Evolutionary conservation across 2,113 vertebrate species (phyloP).

Genomic region (Xiphophorus maculatus): DNA sequence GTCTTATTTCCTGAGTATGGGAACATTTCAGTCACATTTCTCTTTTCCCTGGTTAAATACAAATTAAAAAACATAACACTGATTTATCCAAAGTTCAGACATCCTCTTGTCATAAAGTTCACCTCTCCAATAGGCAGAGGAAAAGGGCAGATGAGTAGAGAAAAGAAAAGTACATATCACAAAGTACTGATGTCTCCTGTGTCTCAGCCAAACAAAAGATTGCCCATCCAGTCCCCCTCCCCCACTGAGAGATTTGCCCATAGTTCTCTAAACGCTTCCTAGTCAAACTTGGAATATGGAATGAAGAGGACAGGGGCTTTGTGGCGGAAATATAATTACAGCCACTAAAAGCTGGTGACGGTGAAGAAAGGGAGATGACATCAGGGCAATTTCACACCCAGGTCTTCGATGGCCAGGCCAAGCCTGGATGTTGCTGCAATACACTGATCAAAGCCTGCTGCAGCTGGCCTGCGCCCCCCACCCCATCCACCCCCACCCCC

Average conservation of each 20-base stretch:
- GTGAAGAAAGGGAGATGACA: conserved; percentile 95
- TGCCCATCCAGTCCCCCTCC: conserved; percentile 76
- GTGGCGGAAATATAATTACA: conserved; percentile 98
- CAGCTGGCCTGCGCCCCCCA: conserved; percentile 76
- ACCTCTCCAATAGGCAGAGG: conserved; percentile 77
- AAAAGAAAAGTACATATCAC: conserved; percentile 91
- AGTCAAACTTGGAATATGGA: conserved; percentile 96
- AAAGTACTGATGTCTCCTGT: conserved; percentile 70
- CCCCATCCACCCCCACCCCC: background rate
- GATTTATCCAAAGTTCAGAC: conserved; percentile 69
- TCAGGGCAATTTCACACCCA: conserved; percentile 99
- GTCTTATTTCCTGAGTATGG: background rate
- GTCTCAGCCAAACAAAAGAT: conserved; percentile 72
- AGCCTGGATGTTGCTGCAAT: conserved; percentile 89
- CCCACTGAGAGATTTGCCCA: conserved; percentile 86
- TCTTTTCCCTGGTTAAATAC: background rate
- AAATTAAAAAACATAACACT: background rate
- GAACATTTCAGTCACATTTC: background rate
- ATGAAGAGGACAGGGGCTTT: conserved; percentile 92
- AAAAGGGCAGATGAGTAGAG: conserved; percentile 87
- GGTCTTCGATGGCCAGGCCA: conserved; percentile 89
- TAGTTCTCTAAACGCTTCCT: conserved; percentile 91
- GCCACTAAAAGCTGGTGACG: conserved; percentile 91
- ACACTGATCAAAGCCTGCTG: conserved; percentile 96
- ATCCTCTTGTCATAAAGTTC: conserved; percentile 71